Conservation (phyloP, 1,140 invertebrate genomes). For the Caenorhabditis latens region DNA sequence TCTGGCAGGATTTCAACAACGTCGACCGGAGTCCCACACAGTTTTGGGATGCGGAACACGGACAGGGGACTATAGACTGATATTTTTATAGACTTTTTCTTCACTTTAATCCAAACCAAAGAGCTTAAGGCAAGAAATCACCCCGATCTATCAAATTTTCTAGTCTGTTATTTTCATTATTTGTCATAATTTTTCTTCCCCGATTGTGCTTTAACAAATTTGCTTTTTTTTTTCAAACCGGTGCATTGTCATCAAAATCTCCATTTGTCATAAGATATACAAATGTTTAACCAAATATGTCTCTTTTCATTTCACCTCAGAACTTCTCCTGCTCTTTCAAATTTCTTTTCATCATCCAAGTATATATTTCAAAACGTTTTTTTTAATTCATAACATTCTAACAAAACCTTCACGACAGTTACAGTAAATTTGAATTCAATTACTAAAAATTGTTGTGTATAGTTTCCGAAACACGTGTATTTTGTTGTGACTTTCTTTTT, state of each 20-base stretch:
- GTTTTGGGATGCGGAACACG: conserved; percentile 73
- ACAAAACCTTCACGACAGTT: not conserved
- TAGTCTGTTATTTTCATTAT: conserved; percentile 4
- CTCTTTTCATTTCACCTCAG: conserved; percentile 38
- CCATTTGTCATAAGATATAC: not conserved
- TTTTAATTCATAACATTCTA: not conserved
- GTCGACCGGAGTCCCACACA: conserved; percentile 75
- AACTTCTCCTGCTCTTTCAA: conserved; percentile 46
- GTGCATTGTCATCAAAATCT: conserved; percentile 46
- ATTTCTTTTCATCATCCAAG: not conserved
- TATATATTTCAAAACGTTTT: not conserved
- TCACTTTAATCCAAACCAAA: not conserved
- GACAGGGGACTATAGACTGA: conserved; percentile 62
- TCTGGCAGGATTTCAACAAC: conserved; percentile 78
- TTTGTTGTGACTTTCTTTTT: conserved; percentile 33
- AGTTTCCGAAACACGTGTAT: not conserved
- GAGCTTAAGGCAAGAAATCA: not conserved
- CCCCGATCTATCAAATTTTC: conserved; percentile 5
- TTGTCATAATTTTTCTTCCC: not conserved
- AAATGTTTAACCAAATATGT: conserved; percentile 3
- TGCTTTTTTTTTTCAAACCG: conserved; percentile 23
- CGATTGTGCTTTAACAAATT: conserved; percentile 28
- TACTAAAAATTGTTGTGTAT: conserved; percentile 17
- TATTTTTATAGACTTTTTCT: conserved; percentile 28
- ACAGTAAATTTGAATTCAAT: not conserved